Conservation (phyloP, 1,140 invertebrate species). For the Galendromus occidentalis region DNA sequence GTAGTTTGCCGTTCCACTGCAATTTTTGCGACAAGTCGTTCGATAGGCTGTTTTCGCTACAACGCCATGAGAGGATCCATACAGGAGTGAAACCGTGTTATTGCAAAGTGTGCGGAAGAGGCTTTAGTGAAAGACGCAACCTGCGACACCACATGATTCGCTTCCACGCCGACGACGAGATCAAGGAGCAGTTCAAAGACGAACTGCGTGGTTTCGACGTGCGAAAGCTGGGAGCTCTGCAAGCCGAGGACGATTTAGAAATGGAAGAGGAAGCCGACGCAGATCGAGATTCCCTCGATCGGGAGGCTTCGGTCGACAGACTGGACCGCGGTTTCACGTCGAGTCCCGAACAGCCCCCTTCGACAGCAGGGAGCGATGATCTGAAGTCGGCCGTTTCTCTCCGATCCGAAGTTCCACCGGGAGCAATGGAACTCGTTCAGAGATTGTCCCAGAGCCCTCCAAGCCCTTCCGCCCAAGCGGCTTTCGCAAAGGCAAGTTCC, state of each 20-base stretch:
- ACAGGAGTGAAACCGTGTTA: constrained; percentile 28
- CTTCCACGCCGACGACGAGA: constrained; percentile 27
- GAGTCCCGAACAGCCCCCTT: constrained; percentile 6
- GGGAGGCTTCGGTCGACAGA: neutral
- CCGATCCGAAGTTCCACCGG: neutral
- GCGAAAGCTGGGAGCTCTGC: neutral
- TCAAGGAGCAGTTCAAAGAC: constrained; percentile 25
- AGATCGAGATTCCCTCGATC: neutral
- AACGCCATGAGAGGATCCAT: constrained; percentile 28
- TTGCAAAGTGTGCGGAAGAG: constrained; percentile 32
- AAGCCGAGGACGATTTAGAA: constrained; percentile 3
- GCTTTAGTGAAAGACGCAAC: constrained; percentile 31
- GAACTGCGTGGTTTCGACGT: constrained; percentile 19
- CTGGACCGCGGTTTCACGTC: neutral
- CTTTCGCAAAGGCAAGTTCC: constrained; percentile 9
- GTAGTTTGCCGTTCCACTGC: constrained; percentile 22
- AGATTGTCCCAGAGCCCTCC: constrained; percentile 2
- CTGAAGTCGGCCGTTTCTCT: neutral
- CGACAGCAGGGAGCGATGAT: constrained; percentile 1
- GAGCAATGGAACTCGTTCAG: constrained; percentile 8
- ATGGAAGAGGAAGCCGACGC: neutral
- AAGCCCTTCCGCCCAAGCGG: neutral
- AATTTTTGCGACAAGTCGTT: constrained; percentile 34
- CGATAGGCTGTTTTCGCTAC: constrained; percentile 33
- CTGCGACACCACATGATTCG: constrained; percentile 31